Evolutionary conservation across 2,797 vertebrate species (phyloP), one percentile per base, ranked within the genome.

Genomic region (Malacoctenus gilli): DNA sequence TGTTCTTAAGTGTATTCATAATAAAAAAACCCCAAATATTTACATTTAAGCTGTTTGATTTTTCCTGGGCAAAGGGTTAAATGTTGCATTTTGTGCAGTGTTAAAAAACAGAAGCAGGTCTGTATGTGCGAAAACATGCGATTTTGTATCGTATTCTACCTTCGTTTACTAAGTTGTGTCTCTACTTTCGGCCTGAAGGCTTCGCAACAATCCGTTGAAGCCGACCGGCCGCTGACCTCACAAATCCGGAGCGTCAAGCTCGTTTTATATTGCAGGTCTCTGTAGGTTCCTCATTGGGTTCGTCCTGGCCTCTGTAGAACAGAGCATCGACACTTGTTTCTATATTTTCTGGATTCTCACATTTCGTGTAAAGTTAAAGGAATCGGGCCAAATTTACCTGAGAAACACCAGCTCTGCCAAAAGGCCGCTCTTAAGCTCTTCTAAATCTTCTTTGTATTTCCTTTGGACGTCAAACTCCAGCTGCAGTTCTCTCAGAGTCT

Each of bases 381-480:
- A 10, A 15, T 47, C 5, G 1, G 2, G 11, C 1, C 36, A 8
- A 55, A 40, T 87, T 0, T 82, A 96, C 95, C 94, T 95, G 75
- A 95, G 92, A 65, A 86, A 89, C 46, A 75, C 85, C 43, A 97
- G 90, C 69, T 96, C 93, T 49, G 67, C 69, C 19, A 91, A 79
- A 14, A 97, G 91, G 37, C 83, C 85, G 28, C 74, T 87, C 60
- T 89, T 91, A 41, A 92, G 83, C 34, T 89, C 83, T 54, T 95
- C 92, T 79, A 95, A 75, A 58, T 90, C 74, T 44, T 85, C 86
- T 44, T 93, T 96, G 7, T 85, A 92, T 72, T 84, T 87, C 63
- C 89, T 91, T 79, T 95, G 94, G 46, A 92, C 82, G 35, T 93
- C 89, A 4, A 94, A 89, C 14, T 93, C 92, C 0, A 89, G 85